Conservation (phyloP, 2,888 invertebrate species). For the Pseudococcus longispinus region DNA sequence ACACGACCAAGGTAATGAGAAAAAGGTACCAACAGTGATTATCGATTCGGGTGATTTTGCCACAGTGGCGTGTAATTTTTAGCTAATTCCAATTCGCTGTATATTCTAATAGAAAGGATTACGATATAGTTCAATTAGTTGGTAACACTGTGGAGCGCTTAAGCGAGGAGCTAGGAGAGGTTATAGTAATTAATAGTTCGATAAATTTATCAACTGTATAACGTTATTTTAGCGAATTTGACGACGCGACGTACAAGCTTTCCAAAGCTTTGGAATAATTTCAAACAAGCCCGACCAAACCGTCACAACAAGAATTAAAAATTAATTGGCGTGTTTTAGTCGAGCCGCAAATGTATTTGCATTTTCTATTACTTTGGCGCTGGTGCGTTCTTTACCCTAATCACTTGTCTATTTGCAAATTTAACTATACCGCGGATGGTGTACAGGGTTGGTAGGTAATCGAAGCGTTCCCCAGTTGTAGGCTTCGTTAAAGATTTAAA, state of each 20-base stretch:
- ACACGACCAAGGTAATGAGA: background rate
- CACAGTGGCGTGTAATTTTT: background rate
- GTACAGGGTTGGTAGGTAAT: background rate
- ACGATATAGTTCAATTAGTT: background rate
- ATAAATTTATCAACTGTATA: background rate
- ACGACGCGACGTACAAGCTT: background rate
- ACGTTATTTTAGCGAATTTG: background rate
- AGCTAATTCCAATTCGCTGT: background rate
- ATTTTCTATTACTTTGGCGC: slow-evolving; percentile 23
- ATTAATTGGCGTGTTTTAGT: slow-evolving; percentile 5
- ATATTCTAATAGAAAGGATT: background rate
- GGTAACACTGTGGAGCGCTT: background rate
- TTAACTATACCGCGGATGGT: background rate
- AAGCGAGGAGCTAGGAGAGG: background rate
- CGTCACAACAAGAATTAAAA: slow-evolving; percentile 8
- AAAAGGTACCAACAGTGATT: background rate
- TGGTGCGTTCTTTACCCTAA: slow-evolving; percentile 16
- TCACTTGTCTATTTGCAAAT: slow-evolving; percentile 17
- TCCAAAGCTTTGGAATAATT: background rate
- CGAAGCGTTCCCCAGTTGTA: background rate
- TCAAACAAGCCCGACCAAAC: background rate
- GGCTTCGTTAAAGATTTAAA: background rate
- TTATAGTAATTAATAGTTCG: background rate
- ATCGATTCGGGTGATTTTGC: background rate
- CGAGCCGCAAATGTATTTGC: slow-evolving; percentile 17